Percentiles rank a stretch among this genome's conserved stretches.
These are phyloP conservation scores for Caenorhabditis sulstoni DNA, from an alignment of 2,888 invertebrate species.

Conservation along the genomic window DNA sequence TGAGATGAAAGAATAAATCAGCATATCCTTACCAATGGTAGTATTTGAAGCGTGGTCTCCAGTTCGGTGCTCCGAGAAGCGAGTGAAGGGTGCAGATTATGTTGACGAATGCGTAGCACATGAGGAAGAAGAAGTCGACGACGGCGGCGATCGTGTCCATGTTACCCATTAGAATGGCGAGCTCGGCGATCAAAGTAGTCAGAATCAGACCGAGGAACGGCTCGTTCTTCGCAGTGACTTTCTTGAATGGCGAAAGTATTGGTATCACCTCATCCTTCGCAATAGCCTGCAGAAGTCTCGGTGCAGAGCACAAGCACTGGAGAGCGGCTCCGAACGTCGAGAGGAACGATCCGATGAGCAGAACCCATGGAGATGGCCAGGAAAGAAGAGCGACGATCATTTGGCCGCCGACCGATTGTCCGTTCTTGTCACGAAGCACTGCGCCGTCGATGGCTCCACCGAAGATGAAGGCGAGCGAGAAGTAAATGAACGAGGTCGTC, in stretches of 20 bases:
- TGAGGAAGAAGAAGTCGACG: slow-evolving; percentile 89
- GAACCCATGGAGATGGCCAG: slow-evolving; percentile 99
- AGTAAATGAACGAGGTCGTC: slow-evolving; percentile 95
- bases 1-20: background rate
- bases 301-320: slow-evolving; percentile 81
- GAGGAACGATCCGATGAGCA: slow-evolving; percentile 95
- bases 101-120: slow-evolving; percentile 99
- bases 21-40: slow-evolving; percentile 90
- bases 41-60: slow-evolving; percentile 97
- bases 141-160: slow-evolving; percentile 94
- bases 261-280: slow-evolving; percentile 90
- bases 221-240: slow-evolving; percentile 94
- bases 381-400: slow-evolving; percentile 97
- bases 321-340: slow-evolving; percentile 98
- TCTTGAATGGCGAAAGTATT: slow-evolving; percentile 86
- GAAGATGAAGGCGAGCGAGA: slow-evolving; percentile 88
- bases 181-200: slow-evolving; percentile 85
- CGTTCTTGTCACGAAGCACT: slow-evolving; percentile 97
- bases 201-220: slow-evolving; percentile 93
- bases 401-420: slow-evolving; percentile 95
- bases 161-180: slow-evolving; percentile 90
- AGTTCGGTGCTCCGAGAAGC: slow-evolving; percentile 92
- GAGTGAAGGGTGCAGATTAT: slow-evolving; percentile 98
- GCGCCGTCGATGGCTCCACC: slow-evolving; percentile 94
- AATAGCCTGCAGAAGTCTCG: slow-evolving; percentile 89